phyloP scores from a whole-genome alignment of 64 coral and sea anemone genomes.

The Pocillopora damicornis region DNA sequence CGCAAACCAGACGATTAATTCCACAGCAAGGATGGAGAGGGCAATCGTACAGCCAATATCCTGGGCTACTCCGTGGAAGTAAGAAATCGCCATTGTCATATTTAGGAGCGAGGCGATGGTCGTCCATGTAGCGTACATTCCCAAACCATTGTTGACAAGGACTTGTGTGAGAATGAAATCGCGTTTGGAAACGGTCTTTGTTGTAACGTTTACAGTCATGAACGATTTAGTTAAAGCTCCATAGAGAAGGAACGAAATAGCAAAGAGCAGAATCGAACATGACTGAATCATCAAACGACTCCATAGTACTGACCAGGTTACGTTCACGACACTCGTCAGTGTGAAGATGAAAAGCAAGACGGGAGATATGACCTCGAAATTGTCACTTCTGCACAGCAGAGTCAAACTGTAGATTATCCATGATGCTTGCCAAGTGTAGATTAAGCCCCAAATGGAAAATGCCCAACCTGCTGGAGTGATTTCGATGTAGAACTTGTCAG shows the following conservation, averaged over 20 bases:
- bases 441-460: conserved; percentile 85
- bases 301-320: conserved; percentile 57
- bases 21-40: conserved; percentile 41
- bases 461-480: conserved; percentile 95
- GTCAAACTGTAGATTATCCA: conserved; percentile 77
- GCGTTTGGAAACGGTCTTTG: conserved; percentile 21
- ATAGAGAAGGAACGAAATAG: conserved; percentile 43
- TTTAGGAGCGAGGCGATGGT: conserved; percentile 73
- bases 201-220: conserved; percentile 32
- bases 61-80: conserved; percentile 41
- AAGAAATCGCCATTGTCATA: conserved; percentile 54
- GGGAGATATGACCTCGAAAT: too few relatives aligned
- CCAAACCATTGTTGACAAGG: conserved; percentile 76
- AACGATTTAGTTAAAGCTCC: conserved; percentile 38
- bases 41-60: conserved; percentile 34
- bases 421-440: conserved; percentile 73
- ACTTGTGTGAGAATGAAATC: conserved; percentile 57
- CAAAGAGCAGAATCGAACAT: conserved; percentile 35
- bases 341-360: conserved; percentile 31
- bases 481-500: conserved; percentile 67
- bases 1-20: conserved; percentile 56
- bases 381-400: conserved; percentile 34
- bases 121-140: conserved; percentile 72
- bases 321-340: conserved; percentile 44
- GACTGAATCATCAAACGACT: conserved; percentile 50